Percentiles rank a stretch among this genome's conserved stretches.
Evolutionary conservation across 2,888 invertebrate species (phyloP).

Genomic region (Drosophila prostipennis): DNA sequence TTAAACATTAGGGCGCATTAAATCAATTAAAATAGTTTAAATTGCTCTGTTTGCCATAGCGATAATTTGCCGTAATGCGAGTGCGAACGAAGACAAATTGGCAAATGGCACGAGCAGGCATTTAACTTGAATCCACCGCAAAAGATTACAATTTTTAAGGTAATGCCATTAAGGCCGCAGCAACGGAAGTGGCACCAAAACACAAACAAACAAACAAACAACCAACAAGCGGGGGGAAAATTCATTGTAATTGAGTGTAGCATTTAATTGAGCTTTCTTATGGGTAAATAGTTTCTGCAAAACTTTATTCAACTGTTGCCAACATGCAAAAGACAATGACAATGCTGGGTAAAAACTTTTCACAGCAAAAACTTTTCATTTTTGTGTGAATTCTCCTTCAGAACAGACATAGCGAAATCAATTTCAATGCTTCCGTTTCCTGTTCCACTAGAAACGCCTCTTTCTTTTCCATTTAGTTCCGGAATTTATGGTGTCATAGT

Average conservation of each 20-base stretch:
- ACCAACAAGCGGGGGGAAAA: constrained; percentile 25
- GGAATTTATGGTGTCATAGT: constrained; percentile 59
- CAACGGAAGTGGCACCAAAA: constrained; percentile 63
- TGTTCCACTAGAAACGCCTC: constrained; percentile 33
- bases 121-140: constrained; percentile 57
- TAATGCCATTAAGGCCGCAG: constrained; percentile 57
- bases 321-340: constrained; percentile 67
- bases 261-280: constrained; percentile 65
- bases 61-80: constrained; percentile 55
- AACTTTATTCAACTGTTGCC: constrained; percentile 70
- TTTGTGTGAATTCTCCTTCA: constrained; percentile 61
- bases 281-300: constrained; percentile 57
- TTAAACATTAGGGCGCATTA: constrained; percentile 38
- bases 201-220: constrained; percentile 31
- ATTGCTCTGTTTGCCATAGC: constrained; percentile 35
- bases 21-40: constrained; percentile 74
- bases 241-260: constrained; percentile 62
- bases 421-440: constrained; percentile 72
- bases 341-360: constrained; percentile 41
- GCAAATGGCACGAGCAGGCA: constrained; percentile 58
- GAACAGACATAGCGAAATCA: constrained; percentile 70
- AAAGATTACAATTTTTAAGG: constrained; percentile 63
- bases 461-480: constrained; percentile 24
- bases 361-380: constrained; percentile 51
- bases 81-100: constrained; percentile 63